Percentiles rank a stretch among this genome's conserved stretches.
Evolutionary conservation across 2,113 vertebrate species (phyloP).

Genomic region (Emydocephalus ijimae): DNA sequence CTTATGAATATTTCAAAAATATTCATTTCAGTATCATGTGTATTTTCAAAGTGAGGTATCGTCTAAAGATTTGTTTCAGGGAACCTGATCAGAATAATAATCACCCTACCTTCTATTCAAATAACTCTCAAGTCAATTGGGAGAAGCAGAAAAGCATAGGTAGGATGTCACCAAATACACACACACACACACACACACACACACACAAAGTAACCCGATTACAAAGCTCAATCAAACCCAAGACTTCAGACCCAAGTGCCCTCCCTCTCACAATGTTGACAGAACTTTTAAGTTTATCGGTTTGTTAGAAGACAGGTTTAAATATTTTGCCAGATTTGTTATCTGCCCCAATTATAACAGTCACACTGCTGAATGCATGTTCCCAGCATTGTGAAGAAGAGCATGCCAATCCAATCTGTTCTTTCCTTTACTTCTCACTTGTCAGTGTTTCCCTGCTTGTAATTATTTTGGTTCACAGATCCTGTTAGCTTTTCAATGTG

Average conservation of each 20-base stretch:
- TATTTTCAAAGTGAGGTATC: not conserved
- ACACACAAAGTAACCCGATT: conserved; percentile 5
- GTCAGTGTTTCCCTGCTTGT: conserved; percentile 45
- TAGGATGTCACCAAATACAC: conserved; percentile 22
- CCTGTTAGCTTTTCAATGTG: conserved; percentile 44
- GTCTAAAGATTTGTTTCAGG: not conserved
- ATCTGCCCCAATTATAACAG: conserved; percentile 58
- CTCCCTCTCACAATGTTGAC: conserved; percentile 31
- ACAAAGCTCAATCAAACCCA: conserved; percentile 36
- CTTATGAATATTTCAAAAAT: not conserved
- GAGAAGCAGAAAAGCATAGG: not conserved
- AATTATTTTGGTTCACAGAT: conserved; percentile 53
- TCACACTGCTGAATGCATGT: conserved; percentile 58
- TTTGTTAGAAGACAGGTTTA: conserved; percentile 56
- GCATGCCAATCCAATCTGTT: conserved; percentile 52
- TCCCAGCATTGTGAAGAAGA: conserved; percentile 42
- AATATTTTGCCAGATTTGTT: conserved; percentile 58
- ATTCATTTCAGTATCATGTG: not conserved
- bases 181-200: no score
- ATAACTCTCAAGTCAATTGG: not conserved
- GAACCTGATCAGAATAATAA: not conserved
- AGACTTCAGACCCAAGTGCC: not conserved
- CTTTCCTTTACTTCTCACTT: conserved; percentile 57
- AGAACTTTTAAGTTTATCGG: conserved; percentile 59
- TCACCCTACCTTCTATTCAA: not conserved